These are phyloP conservation scores for Chondrilla cf. caribensis DNA, from an alignment of 37 sponge, comb jelly and placozoan genomes.

Conservation along the genomic window DNA sequence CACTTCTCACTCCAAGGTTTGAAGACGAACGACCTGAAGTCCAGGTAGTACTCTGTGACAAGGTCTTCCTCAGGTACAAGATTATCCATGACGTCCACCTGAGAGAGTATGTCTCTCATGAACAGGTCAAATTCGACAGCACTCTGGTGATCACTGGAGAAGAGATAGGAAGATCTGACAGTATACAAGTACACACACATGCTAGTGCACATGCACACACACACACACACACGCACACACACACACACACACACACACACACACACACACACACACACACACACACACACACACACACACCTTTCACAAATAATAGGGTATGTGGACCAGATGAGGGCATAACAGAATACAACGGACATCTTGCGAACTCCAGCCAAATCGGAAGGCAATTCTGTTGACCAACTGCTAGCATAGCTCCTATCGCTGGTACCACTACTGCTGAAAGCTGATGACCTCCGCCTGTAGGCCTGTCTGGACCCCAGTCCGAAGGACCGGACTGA, in stretches of 20 bases:
- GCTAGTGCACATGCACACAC: not conserved
- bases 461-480: not conserved
- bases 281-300: no score
- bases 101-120: conserved; percentile 37
- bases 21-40: conserved; percentile 52
- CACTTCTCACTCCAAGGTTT: conserved; percentile 45
- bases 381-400: not conserved
- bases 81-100: conserved; percentile 32
- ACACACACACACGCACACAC: not conserved
- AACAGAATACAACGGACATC: not conserved
- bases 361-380: not conserved
- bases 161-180: not conserved
- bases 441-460: conserved; percentile 1
- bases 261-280: no score
- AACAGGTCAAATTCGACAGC: conserved; percentile 20
- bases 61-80: conserved; percentile 51
- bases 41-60: conserved; percentile 65
- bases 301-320: not conserved
- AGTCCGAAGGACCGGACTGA: not conserved
- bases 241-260: not conserved
- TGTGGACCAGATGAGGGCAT: not conserved
- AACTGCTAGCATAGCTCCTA: not conserved
- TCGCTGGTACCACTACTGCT: not conserved
- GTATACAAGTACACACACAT: not conserved
- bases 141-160: not conserved